Percentiles rank a stretch among this genome's conserved stretches.
phyloP scores from a whole-genome alignment of 2,797 vertebrate species.

The Pantherophis alleghaniensis region DNA sequence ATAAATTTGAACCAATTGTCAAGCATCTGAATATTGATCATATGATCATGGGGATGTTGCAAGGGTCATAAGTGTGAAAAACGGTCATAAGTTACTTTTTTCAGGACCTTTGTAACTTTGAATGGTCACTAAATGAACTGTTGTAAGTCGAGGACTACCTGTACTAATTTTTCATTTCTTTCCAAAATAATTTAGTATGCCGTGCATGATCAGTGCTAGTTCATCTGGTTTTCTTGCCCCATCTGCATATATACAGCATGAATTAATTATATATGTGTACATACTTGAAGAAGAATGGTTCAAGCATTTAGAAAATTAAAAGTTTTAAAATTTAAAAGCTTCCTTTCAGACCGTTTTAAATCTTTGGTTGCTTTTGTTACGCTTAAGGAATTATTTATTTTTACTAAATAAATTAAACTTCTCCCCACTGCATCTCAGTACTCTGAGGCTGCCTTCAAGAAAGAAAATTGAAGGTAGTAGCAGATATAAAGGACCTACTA shows the following conservation, averaged over 20 bases:
- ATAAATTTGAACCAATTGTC: neutral
- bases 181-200: neutral
- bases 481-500: neutral
- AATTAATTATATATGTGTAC: neutral
- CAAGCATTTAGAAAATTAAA: neutral
- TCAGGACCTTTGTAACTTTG: neutral
- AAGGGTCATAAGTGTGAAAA: neutral
- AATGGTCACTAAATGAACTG: neutral
- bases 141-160: neutral
- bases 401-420: slow-evolving; percentile 33
- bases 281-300: neutral
- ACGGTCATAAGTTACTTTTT: neutral
- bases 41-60: neutral
- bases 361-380: slow-evolving; percentile 6
- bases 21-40: neutral
- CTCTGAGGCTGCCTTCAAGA: neutral
- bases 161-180: neutral
- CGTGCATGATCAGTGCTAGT: neutral
- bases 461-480: slow-evolving; percentile 36
- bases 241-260: neutral
- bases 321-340: neutral
- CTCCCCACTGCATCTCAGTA: neutral
- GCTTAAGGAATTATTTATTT: neutral
- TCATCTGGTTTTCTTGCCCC: neutral
- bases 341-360: slow-evolving; percentile 18